Evolutionary conservation across 2,113 vertebrate species (phyloP).

Genomic region (Sylvilagus bachmani): DNA sequence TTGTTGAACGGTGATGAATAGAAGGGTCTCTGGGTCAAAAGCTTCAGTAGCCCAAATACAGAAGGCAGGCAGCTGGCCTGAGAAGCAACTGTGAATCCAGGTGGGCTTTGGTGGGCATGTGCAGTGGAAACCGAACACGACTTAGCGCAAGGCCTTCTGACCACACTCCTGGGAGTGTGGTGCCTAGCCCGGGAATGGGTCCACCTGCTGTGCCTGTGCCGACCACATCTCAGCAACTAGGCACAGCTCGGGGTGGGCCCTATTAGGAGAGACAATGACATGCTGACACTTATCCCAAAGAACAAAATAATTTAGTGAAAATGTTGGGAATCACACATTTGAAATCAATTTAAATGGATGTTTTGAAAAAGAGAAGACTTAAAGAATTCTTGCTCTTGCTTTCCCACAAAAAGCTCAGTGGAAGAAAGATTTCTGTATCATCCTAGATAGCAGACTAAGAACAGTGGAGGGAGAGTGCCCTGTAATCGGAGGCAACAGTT

Average conservation of each 20-base stretch:
- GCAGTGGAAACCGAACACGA: background rate
- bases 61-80: background rate
- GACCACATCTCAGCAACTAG: background rate
- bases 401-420: background rate
- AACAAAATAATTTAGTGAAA: background rate
- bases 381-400: background rate
- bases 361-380: background rate
- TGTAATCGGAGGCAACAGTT: background rate
- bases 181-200: background rate
- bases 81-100: background rate
- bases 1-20: background rate
- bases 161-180: background rate
- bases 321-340: background rate
- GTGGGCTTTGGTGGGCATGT: background rate
- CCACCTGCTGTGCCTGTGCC: background rate
- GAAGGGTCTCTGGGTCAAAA: conserved; percentile 41
- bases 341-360: background rate
- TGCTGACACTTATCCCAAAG: background rate
- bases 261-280: background rate
- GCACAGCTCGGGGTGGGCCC: background rate
- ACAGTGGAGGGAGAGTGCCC: background rate
- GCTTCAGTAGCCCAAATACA: background rate
- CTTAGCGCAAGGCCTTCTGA: background rate
- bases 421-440: background rate
- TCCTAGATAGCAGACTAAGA: background rate